phyloP scores from a whole-genome alignment of 2,113 vertebrate species.

The Peucedramus taeniatus region DNA sequence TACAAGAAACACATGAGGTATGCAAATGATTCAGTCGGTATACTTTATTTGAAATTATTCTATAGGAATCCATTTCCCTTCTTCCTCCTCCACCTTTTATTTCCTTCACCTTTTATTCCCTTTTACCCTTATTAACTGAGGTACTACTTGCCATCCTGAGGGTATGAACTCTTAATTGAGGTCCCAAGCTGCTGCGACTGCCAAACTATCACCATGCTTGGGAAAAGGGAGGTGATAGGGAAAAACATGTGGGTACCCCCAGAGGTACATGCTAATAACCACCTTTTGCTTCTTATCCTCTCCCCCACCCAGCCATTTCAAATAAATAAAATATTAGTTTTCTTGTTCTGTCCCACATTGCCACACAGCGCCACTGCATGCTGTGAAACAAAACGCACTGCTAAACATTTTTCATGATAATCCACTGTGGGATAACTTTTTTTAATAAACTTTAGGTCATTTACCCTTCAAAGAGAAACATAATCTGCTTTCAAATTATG shows the following conservation, averaged over 20 bases:
- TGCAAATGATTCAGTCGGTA: neutral
- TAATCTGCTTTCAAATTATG: conserved; percentile 49
- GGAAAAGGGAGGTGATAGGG: neutral
- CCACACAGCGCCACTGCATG: neutral
- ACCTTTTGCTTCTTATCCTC: neutral
- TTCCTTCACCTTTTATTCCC: neutral
- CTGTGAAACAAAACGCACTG: neutral
- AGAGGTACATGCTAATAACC: neutral
- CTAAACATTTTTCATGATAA: conserved; percentile 33
- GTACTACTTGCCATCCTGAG: neutral
- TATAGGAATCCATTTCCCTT: neutral
- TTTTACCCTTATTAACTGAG: conserved; percentile 16
- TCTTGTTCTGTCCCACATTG: neutral
- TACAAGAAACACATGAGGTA: neutral
- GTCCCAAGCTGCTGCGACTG: neutral
- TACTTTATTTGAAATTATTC: neutral
- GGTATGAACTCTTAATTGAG: neutral
- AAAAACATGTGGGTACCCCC: neutral
- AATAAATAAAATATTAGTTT: neutral
- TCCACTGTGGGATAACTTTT: conserved; percentile 16
- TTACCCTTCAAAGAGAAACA: conserved; percentile 52
- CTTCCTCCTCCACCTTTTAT: neutral
- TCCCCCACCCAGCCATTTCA: neutral
- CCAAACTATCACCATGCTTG: neutral
- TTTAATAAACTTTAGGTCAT: conserved; percentile 43